Base-by-base conservation (phyloP, 2,888 invertebrate species). In the Cephus nigrinus region DNA sequence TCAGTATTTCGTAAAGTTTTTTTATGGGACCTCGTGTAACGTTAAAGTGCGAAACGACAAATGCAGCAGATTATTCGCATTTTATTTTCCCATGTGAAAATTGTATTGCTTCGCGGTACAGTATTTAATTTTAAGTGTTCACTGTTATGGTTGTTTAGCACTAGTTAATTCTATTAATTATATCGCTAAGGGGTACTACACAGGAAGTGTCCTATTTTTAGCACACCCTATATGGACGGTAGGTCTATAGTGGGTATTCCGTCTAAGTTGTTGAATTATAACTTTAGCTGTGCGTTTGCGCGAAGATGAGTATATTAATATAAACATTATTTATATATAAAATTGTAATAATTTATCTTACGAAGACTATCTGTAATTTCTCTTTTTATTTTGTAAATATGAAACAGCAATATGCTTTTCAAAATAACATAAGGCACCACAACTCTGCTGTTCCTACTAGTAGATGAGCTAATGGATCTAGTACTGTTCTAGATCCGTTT, bases 21-120 rank as follows among this genome's bases (percentile, higher is more conserved):
- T 55, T 5, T 55, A 55, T 9, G 55, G 55, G 23, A 23, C 2
- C 55, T 23, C 55, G 23, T 23, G 23, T 9, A 55, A 9, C 55
- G 5, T 5, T 55, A 55, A 23, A 55, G 55, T 23, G 55, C 55
- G 23, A 23, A 55, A 55, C 9, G 55, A 23, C 9, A 5, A 23
- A 23, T 23, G 23, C 23, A 23, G 9, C 23, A 55, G 55, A 55
- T 9, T 55, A 23, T 23, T 23, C 55, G 55, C 23, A 23, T 30
- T 9, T 55, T 55, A 55, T 15, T 23, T 55, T 55, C 55, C 9
- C 23, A 55, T 55, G 15, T 75, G 79, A 75, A 80, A 82, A 81
- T 79, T 80, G 80, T 79, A 79, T 75, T 33, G 15, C 33, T 71
- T 33, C 15, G 30, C 11, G 31, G 33, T 73, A 68, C 33, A 73